phyloP scores from a whole-genome alignment of 2,888 invertebrate genomes.

The Synergus itoensis region DNA sequence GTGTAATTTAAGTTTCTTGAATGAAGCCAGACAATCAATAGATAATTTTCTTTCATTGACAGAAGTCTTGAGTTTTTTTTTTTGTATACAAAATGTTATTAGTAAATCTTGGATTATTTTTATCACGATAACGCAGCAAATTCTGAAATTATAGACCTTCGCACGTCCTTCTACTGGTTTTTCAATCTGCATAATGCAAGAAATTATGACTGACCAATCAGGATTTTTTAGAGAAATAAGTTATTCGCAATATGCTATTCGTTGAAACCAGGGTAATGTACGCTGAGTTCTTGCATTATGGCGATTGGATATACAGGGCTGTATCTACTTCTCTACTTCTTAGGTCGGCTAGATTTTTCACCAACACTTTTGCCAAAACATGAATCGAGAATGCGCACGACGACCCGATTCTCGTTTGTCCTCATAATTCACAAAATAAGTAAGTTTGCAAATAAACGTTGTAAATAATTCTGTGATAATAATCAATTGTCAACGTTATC shows the following conservation, averaged over 20 bases:
- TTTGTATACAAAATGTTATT: background rate
- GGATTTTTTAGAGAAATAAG: slow-evolving; percentile 39
- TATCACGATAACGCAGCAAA: slow-evolving; percentile 11
- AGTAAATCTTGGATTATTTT: background rate
- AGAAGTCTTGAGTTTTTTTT: background rate
- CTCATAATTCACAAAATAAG: slow-evolving; percentile 31
- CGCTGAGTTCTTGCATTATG: slow-evolving; percentile 29
- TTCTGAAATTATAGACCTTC: slow-evolving; percentile 27
- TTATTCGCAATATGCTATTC: slow-evolving; percentile 14
- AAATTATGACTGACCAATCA: slow-evolving; percentile 26
- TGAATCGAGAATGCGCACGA: slow-evolving; percentile 23
- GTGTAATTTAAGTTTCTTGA: background rate
- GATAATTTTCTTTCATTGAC: background rate
- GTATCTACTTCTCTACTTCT: slow-evolving; percentile 38
- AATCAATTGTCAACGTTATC: slow-evolving; percentile 31
- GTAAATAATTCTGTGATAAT: slow-evolving; percentile 44
- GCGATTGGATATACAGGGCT: slow-evolving; percentile 24
- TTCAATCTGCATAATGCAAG: slow-evolving; percentile 23
- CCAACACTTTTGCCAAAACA: slow-evolving; percentile 20
- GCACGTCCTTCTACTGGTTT: slow-evolving; percentile 22
- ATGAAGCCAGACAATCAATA: slow-evolving; percentile 34
- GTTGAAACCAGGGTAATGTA: slow-evolving; percentile 24
- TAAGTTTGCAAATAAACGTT: slow-evolving; percentile 39
- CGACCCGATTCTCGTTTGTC: slow-evolving; percentile 38
- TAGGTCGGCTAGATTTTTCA: slow-evolving; percentile 41